Percentiles rank a stretch among this genome's conserved stretches.
Conservation (phyloP, 1,140 invertebrate genomes). For the Sitobion miscanthi region DNA sequence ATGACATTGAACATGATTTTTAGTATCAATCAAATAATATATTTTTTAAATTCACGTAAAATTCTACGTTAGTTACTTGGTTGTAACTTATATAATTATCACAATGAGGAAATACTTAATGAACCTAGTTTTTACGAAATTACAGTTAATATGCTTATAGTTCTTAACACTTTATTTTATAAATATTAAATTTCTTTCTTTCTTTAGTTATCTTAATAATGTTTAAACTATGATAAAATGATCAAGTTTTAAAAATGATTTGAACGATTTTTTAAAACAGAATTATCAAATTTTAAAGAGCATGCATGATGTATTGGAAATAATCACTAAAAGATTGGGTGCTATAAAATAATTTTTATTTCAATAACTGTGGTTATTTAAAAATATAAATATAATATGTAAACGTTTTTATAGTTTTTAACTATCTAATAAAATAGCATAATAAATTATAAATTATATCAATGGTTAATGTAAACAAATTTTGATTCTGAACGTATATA, state of each 20-base stretch:
- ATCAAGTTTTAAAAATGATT: not conserved
- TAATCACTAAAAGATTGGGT: not conserved
- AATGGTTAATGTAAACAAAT: not conserved
- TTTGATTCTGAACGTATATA: not conserved
- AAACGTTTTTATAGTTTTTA: no score
- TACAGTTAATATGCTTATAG: not conserved
- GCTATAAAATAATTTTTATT: not conserved
- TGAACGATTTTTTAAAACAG: not conserved
- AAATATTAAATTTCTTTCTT: not conserved
- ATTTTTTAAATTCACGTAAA: not conserved
- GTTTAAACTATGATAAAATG: not conserved
- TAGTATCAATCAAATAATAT: not conserved
- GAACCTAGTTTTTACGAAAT: not conserved
- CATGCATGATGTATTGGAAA: not conserved
- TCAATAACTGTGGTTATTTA: not conserved
- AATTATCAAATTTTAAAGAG: not conserved
- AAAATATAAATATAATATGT: not conserved
- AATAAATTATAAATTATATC: no score
- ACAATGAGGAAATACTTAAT: not conserved
- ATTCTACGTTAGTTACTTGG: not conserved
- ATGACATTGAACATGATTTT: constrained; percentile 20
- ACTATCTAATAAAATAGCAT: no score
- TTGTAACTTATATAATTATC: not conserved
- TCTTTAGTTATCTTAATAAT: not conserved
- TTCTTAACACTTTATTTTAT: not conserved